Evolutionary conservation across 2,113 vertebrate genomes (phyloP), one percentile per base, ranked within the genome.

Genomic region (Podiceps cristatus): DNA sequence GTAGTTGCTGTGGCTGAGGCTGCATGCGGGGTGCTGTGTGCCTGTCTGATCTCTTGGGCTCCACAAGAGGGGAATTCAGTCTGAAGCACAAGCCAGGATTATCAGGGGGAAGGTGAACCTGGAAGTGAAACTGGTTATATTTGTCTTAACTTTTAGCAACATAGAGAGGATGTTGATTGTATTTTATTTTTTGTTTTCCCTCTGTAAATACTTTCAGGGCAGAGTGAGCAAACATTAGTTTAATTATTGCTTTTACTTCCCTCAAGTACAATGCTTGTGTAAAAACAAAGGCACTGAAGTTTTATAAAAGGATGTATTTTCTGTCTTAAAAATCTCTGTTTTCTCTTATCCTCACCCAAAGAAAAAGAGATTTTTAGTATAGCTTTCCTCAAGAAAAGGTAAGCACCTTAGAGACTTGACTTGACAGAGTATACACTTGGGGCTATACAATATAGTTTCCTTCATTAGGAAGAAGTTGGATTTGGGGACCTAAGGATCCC

Each of bases 1-100:
- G 1, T 18, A 27, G 22, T 22, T 50, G 33, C 23, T 56, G 62
- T 62, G 64, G 49, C 13, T 89, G 27, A 31, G 53, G 58, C 40
- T 9, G 2, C 18, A 1, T 10, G 17, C 13, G 10, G 13, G 44
- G 13, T 29, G 6, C 10, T 25, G 4, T 2, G 1, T 3, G 6
- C 20, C 13, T 1, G 1, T 31, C 37, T 33, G n/a, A 33, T 50
- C 27, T 3, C 28, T 83, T 77, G 83, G 20, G 27, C 50, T 53
- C 19, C 6, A 5, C 20, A 18, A 42, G 73, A 80, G 20, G 58
- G 11, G 9, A 83, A 33, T 40, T 83, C 50, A 55, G 4, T 20
- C 50, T 69, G 47, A 71, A 90, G 47, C 33, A 16, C 0, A 3
- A 47, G 19, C 44, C 40, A 25, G 27, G 42, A 7, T 66, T 87